phyloP scores from a whole-genome alignment of 1,140 invertebrate genomes.

The Ladona fulva region DNA sequence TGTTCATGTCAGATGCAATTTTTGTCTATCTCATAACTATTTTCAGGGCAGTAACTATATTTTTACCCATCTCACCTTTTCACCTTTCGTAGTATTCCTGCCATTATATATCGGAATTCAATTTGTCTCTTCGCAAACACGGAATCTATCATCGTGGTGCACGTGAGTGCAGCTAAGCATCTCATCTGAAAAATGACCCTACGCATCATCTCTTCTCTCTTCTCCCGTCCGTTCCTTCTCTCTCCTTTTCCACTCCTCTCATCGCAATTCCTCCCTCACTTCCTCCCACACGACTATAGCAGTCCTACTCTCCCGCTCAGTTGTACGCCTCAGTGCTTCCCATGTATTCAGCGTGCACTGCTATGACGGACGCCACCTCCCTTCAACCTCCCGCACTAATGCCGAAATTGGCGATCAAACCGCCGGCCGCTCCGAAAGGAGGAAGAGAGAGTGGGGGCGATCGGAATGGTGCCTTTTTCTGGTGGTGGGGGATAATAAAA shows the following conservation, averaged over 20 bases:
- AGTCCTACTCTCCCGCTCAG: not conserved
- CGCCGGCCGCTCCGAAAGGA: not conserved
- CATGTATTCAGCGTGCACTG: slow-evolving; percentile 1
- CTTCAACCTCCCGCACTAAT: not conserved
- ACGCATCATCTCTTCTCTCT: not conserved
- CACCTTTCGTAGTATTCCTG: too few species aligned
- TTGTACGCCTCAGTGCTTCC: not conserved
- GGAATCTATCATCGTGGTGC: too few species aligned
- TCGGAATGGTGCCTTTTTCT: not conserved
- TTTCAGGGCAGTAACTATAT: too few species aligned
- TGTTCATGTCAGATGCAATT: too few species aligned
- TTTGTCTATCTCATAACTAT: too few species aligned
- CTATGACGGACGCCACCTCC: not conserved
- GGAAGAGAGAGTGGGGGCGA: not conserved
- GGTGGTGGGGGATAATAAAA: not conserved
- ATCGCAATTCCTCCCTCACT: not conserved
- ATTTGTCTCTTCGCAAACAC: too few species aligned
- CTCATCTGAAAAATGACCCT: not conserved
- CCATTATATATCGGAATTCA: too few species aligned
- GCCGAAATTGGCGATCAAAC: slow-evolving; percentile 7
- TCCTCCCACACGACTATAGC: too few species aligned
- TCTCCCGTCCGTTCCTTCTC: not conserved
- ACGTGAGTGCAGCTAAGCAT: too few species aligned
- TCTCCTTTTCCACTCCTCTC: too few species aligned
- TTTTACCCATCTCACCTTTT: too few species aligned